Evolutionary conservation across 1,140 invertebrate species (phyloP).

Genomic region (Mycetomoellerius zeteki): DNA sequence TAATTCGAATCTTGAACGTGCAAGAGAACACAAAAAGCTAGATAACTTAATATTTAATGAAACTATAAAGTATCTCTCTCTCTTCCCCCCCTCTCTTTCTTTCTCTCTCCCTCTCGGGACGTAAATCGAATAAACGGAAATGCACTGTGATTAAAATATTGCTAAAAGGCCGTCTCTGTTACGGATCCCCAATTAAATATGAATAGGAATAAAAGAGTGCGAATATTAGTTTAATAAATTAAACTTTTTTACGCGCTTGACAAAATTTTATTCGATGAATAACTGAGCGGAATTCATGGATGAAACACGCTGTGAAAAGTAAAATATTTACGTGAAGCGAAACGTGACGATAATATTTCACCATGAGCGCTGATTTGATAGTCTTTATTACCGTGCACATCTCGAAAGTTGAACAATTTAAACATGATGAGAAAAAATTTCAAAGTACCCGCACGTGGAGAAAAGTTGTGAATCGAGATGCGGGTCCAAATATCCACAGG

Average conservation of each 20-base stretch:
- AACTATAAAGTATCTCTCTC: not conserved
- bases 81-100: not conserved
- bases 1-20: constrained; percentile 25
- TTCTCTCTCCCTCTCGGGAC: not conserved
- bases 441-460: not conserved
- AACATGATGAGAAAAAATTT: not conserved
- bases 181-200: not conserved
- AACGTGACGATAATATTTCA: not conserved
- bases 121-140: constrained; percentile 20
- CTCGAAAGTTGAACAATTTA: constrained; percentile 34
- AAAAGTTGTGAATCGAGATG: constrained; percentile 28
- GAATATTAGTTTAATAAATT: constrained; percentile 30
- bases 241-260: not conserved
- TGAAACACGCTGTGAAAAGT: not conserved
- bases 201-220: constrained; percentile 26
- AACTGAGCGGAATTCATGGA: not conserved
- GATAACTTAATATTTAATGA: constrained; percentile 49
- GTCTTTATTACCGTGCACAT: constrained; percentile 3
- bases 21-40: constrained; percentile 25
- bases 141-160: constrained; percentile 29
- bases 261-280: constrained; percentile 20
- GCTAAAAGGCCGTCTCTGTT: not conserved
- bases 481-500: not conserved
- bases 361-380: not conserved
- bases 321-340: not conserved